A percentile compares a stretch with the other conserved stretches of the same genome.
These are phyloP conservation scores for Branchipolynoe longqiensis DNA, from an alignment of 2,888 invertebrate genomes.

Conservation along the genomic window DNA sequence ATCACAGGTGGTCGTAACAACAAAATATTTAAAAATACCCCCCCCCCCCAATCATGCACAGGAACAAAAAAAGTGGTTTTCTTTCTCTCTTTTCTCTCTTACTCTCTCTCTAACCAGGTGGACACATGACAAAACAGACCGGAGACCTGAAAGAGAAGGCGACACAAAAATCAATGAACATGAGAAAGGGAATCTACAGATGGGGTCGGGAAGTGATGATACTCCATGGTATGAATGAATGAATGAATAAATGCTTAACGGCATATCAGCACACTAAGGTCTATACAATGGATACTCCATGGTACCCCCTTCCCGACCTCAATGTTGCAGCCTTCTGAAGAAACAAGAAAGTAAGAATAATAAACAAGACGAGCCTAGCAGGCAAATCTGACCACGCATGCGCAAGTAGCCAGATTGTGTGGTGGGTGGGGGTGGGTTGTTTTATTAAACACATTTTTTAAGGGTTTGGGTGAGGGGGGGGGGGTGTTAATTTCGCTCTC, in stretches of 20 bases:
- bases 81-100: too few relatives aligned
- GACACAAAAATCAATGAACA: not conserved
- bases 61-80: constrained; percentile 15
- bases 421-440: too few relatives aligned
- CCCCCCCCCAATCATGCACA: constrained; percentile 17
- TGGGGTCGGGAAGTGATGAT: constrained; percentile 1
- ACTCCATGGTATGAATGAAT: constrained; percentile 1
- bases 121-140: not conserved
- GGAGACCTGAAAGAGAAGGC: constrained; percentile 36
- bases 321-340: constrained; percentile 41
- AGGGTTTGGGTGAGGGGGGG: too few relatives aligned
- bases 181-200: not conserved
- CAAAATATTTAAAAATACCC: too few relatives aligned
- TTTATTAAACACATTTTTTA: too few relatives aligned
- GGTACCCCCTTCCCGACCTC: too few relatives aligned
- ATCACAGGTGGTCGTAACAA: too few relatives aligned
- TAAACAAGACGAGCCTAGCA: not conserved
- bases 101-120: too few relatives aligned
- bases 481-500: too few relatives aligned
- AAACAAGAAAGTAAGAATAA: constrained; percentile 21
- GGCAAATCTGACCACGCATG: constrained; percentile 35
- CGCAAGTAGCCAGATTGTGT: not conserved
- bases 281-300: too few relatives aligned
- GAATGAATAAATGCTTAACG: too few relatives aligned
- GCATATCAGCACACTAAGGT: too few relatives aligned